Conservation (phyloP, 2,888 invertebrate species). For the Mythimna pallens region DNA sequence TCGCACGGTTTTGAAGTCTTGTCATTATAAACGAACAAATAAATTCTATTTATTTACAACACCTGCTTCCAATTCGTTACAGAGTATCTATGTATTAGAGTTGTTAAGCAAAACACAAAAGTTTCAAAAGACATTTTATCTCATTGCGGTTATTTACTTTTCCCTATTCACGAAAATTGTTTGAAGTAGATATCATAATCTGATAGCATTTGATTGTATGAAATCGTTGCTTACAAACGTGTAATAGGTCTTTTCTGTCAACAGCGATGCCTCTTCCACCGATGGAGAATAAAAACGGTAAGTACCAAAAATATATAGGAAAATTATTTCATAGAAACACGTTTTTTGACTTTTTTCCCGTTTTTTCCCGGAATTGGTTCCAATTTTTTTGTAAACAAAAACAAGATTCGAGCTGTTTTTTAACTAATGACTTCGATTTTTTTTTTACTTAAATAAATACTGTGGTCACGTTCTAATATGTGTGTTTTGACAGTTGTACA, state of each 20-base stretch:
- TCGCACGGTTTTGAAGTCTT: no score
- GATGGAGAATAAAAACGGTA: slow-evolving; percentile 86
- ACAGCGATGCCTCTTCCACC: slow-evolving; percentile 85
- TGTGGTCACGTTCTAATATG: slow-evolving; percentile 42
- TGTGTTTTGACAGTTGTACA: slow-evolving; percentile 80
- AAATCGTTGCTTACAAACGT: slow-evolving; percentile 33
- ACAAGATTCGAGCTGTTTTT: no score
- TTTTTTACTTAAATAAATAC: slow-evolving; percentile 10
- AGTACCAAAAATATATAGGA: slow-evolving; percentile 36
- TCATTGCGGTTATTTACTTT: slow-evolving; percentile 28
- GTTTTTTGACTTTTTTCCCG: neutral
- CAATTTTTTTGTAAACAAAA: no score
- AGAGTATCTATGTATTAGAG: neutral
- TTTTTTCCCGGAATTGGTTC: no score
- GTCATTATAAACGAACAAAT: no score
- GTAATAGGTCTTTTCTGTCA: slow-evolving; percentile 52
- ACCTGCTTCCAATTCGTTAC: neutral
- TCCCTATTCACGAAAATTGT: slow-evolving; percentile 35
- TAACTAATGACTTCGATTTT: neutral
- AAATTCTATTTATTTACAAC: neutral
- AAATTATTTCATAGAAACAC: neutral
- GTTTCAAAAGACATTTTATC: slow-evolving; percentile 26
- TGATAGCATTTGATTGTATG: slow-evolving; percentile 23
- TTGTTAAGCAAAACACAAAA: slow-evolving; percentile 7
- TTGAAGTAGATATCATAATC: slow-evolving; percentile 36